Evolutionary conservation across 2,113 vertebrate species (phyloP).

Genomic region (Tricholaema leucomelas): DNA sequence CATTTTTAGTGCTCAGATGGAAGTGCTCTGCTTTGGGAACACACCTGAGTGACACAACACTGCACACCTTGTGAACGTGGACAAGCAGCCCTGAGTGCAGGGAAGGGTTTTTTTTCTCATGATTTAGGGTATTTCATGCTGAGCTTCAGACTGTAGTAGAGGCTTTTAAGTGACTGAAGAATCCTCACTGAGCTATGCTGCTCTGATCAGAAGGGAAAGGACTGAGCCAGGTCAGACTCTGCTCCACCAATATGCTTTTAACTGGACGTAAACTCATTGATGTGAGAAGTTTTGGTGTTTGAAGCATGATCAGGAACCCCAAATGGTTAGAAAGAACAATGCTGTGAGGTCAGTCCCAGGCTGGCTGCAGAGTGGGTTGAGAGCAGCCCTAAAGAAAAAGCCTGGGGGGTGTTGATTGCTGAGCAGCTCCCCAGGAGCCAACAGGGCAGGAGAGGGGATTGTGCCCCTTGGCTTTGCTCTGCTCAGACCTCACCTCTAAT

Average conservation of each 20-base stretch:
- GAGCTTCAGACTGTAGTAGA: background rate
- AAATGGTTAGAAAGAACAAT: background rate
- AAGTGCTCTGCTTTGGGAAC: background rate
- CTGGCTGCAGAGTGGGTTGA: too few species aligned
- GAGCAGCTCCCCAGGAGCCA: too few species aligned
- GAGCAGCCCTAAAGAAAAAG: too few species aligned
- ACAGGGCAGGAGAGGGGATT: too few species aligned
- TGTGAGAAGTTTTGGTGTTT: background rate
- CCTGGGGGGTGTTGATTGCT: too few species aligned
- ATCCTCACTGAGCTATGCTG: accelerated
- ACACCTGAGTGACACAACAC: background rate
- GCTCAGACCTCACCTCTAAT: too few species aligned
- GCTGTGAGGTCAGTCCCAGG: background rate
- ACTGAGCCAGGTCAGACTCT: background rate
- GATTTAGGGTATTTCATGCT: background rate
- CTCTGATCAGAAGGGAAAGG: background rate
- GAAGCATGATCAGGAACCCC: background rate
- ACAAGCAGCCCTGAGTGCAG: background rate
- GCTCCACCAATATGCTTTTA: background rate
- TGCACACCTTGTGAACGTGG: background rate
- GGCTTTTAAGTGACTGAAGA: background rate
- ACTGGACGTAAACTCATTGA: background rate
- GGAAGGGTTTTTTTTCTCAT: background rate
- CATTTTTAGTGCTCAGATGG: background rate
- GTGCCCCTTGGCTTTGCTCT: too few species aligned